Conservation (phyloP, 2,113 vertebrate species). For the Leucopsar rothschildi region DNA sequence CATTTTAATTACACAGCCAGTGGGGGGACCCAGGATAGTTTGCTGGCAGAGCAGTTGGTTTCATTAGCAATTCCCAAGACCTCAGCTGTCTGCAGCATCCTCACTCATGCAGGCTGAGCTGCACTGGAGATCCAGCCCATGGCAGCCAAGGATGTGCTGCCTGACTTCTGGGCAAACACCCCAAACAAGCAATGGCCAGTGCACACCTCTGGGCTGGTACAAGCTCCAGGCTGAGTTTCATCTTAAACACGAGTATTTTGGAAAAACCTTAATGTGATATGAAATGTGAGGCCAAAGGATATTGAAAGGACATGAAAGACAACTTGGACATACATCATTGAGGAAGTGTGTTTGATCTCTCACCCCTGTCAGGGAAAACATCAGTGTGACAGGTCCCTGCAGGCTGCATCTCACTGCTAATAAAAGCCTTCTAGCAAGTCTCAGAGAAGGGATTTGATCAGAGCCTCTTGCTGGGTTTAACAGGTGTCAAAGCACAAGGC, state of each 20-base stretch:
- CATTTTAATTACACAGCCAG: conserved; percentile 39
- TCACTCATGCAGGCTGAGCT: background rate
- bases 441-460: background rate
- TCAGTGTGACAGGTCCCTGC: background rate
- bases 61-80: conserved; percentile 2
- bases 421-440: background rate
- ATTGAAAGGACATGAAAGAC: background rate
- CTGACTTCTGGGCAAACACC: background rate
- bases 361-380: conserved; percentile 16
- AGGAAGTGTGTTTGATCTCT: conserved; percentile 14
- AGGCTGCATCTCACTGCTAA: background rate
- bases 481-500: background rate
- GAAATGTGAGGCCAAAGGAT: background rate
- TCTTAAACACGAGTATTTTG: background rate
- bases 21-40: background rate
- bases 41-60: background rate
- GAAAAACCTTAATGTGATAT: background rate
- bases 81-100: background rate
- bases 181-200: background rate
- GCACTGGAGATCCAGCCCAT: background rate
- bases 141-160: background rate
- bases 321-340: background rate
- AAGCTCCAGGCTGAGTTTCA: background rate
- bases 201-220: background rate
- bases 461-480: background rate